Evolutionary conservation across 2,888 invertebrate species (phyloP).

Genomic region (Dysmachus trigonus): DNA sequence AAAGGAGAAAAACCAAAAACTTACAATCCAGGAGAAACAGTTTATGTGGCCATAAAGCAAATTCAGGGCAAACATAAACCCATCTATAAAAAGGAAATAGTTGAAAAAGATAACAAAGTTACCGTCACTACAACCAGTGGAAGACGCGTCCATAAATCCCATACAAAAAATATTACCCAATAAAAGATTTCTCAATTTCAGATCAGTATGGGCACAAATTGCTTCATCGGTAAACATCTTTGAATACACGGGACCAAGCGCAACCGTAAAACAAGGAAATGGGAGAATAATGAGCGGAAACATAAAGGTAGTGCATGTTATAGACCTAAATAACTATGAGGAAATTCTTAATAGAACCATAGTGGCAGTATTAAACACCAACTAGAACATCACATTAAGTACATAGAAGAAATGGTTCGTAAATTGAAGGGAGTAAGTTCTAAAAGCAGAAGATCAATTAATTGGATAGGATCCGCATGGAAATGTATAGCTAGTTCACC

Average conservation of each 20-base stretch:
- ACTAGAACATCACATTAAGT: neutral
- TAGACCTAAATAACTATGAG: conserved; percentile 8
- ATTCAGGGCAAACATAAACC: too few species aligned
- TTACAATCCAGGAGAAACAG: too few species aligned
- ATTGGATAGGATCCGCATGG: conserved; percentile 41
- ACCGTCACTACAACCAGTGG: too few species aligned
- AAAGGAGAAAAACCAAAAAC: conserved; percentile 3
- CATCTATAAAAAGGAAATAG: too few species aligned
- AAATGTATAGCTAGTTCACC: conserved; percentile 33
- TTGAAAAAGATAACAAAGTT: too few species aligned
- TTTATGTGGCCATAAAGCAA: too few species aligned
- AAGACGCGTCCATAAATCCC: conserved; percentile 21
- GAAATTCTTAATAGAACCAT: neutral
- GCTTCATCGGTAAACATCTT: neutral
- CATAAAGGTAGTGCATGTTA: conserved; percentile 2
- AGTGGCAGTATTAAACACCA: neutral
- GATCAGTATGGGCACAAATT: neutral
- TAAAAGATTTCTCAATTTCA: neutral
- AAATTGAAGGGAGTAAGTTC: too few species aligned
- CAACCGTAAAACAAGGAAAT: conserved; percentile 16
- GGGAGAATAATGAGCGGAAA: conserved; percentile 15
- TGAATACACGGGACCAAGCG: too few species aligned
- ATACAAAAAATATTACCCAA: conserved; percentile 28
- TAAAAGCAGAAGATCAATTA: conserved; percentile 28
- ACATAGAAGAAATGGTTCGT: too few species aligned